Conservation (phyloP, 2,113 vertebrate species). For the Phodopus roborovskii region DNA sequence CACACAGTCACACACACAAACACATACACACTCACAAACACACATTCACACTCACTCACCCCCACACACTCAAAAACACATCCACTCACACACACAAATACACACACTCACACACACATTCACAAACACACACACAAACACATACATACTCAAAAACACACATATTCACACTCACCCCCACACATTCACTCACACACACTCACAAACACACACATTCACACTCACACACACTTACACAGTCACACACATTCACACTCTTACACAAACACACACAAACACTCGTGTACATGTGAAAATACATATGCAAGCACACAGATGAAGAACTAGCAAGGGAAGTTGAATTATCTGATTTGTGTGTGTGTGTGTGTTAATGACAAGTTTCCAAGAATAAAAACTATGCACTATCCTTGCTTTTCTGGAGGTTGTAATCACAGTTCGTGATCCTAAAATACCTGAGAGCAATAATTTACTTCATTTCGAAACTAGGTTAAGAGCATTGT, state of each 20-base stretch:
- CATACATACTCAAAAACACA: too few species aligned
- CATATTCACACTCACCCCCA: too few species aligned
- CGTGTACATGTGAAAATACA: neutral
- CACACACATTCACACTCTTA: neutral
- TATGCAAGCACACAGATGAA: neutral
- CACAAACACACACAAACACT: accelerated
- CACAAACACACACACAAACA: neutral
- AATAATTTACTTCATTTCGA: neutral
- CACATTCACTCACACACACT: too few species aligned
- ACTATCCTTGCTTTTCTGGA: neutral
- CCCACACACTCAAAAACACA: too few species aligned
- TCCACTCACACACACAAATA: neutral
- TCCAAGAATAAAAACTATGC: neutral
- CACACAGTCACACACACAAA: too few species aligned
- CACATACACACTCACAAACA: too few species aligned
- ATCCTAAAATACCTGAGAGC: neutral
- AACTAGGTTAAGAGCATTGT: neutral
- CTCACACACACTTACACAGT: too few species aligned
- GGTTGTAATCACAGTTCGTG: neutral
- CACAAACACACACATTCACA: too few species aligned
- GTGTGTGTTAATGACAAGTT: neutral
- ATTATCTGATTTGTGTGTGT: neutral
- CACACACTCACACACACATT: neutral
- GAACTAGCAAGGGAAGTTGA: neutral
- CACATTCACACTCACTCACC: too few species aligned